Base-by-base conservation (phyloP, 2,113 vertebrate genomes). In the Alethe diademata region DNA sequence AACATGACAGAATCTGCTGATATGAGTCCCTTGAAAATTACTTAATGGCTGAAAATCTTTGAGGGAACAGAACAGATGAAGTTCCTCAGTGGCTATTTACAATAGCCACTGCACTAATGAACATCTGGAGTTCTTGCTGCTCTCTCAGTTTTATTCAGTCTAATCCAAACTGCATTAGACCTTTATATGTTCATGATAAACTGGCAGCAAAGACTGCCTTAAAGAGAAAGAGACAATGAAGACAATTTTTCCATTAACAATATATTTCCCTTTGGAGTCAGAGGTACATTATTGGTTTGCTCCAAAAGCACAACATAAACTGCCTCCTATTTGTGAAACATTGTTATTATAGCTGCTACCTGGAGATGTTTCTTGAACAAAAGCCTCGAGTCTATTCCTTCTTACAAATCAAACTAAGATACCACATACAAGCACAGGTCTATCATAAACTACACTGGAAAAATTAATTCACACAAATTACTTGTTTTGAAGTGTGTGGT, bases 211-310 rank as follows among this genome's bases (percentile, higher is more conserved):
- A 93, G 33, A 61, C 57, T 96, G 84, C 91, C 93, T 97, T 95
- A 97, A 98, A 97, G 86, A 97, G 95, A 96, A 96, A 82, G 53
- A 95, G 78, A 92, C 86, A 88, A 96, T 92, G 97, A 97, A 97
- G 87, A 94, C 80, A 91, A 93, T 95, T 97, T 98, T 98, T 96
- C 96, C 95, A 97, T 96, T 98, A 97, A 92, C 88, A 96, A 92
- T 95, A 95, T 92, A 96, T 97, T 98, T 97, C 95, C 97, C 97
- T 97, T 97, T 96, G 94, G 96, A 96, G 87, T 95, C 90, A 93
- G 86, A 67, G 69, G 48, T 36, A 60, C 36, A 61, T 97, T 98
- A 97, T 88, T 95, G 93, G 93, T 94, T 96, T 98, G 93, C 88
- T 95, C 80, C 76, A 86, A 81, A 81, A 95, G 61, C 31, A 70